Evolutionary conservation across 2,113 vertebrate species (phyloP).

Genomic region (Barnardius zonarius): DNA sequence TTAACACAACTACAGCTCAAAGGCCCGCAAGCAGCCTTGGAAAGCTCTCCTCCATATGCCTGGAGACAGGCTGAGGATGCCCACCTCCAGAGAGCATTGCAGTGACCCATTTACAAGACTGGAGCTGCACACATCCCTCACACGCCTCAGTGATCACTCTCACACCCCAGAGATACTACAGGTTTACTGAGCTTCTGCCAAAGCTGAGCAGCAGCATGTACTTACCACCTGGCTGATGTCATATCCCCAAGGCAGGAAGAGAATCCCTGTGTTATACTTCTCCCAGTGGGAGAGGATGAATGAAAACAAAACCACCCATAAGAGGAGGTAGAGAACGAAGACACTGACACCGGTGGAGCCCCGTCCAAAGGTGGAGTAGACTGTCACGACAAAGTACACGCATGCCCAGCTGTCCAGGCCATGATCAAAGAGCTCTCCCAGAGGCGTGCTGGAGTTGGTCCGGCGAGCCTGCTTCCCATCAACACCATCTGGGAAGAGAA

Average conservation of each 20-base stretch:
- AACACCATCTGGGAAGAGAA: slow-evolving; percentile 83
- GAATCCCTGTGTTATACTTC: slow-evolving; percentile 97
- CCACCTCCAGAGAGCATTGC: background rate
- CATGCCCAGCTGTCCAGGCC: slow-evolving; percentile 98
- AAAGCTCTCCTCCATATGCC: background rate
- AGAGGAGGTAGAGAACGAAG: slow-evolving; percentile 86
- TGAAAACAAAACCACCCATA: slow-evolving; percentile 98
- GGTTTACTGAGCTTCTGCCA: background rate
- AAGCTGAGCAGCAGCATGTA: rapidly evolving
- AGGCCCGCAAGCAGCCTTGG: background rate
- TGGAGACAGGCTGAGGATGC: background rate
- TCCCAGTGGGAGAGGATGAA: slow-evolving; percentile 99
- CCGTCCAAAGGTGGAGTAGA: slow-evolving; percentile 96
- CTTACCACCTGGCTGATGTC: slow-evolving; percentile 98
- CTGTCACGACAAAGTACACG: slow-evolving; percentile 93
- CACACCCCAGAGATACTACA: background rate
- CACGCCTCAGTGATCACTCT: rapidly evolving
- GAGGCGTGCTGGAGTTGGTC: slow-evolving; percentile 93
- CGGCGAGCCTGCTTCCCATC: slow-evolving; percentile 96
- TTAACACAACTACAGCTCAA: background rate
- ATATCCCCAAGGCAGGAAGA: slow-evolving; percentile 98
- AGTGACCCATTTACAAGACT: background rate
- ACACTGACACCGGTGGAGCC: slow-evolving; percentile 88
- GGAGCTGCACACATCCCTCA: background rate
- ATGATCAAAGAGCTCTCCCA: slow-evolving; percentile 98